Evolutionary conservation across 2,888 invertebrate genomes (phyloP), one percentile per base, ranked within the genome.

Genomic region (Frankliniella fusca): DNA sequence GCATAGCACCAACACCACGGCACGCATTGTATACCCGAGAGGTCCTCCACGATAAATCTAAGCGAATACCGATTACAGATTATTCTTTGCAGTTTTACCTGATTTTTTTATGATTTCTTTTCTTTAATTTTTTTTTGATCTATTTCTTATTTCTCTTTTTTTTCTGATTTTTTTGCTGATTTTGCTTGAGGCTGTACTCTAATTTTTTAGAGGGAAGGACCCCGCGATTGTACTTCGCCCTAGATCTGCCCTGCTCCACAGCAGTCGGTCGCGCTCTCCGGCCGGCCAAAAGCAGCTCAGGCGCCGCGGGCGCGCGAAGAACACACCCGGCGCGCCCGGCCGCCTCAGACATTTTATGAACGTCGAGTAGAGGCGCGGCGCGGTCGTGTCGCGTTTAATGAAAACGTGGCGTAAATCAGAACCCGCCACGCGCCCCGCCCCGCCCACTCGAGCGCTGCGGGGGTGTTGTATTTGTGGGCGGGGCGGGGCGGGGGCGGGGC

Each of bases 361-460:
- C 54, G 54, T 54, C 38, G 38, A 38, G 3, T 1, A 18, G 54
- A 18, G 54, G 54, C 54, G 54, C 8, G 54, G 61, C 61, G 61
- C 61, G 61, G 61, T 23, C 12, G 70, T 10, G 70, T 76, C 70
- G n/a, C 61, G 70, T 76, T 27, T 76, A 76, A 76, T 76, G 70
- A 76, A 76, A 76, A 76, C 70, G 70, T 27, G 70, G 27, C 70
- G 70, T 76, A 76, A 76, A 76, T 76, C 70, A 76, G 70, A 12
- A 23, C 27, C 12, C 23, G 9, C 27, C 12, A 10, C 70, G 0
- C 11, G 9, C 70, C 3, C 8, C 70, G 27, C 27, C 9, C 70
- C 11, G 70, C 70, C 61, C 15, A n/a, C 61, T 15, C 15, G 61
- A 18, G 61, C 61, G 61, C 61, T 0, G 54, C 54, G 61, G 20